phyloP scores from a whole-genome alignment of 2,888 invertebrate genomes.

The Thelaira solivaga region DNA sequence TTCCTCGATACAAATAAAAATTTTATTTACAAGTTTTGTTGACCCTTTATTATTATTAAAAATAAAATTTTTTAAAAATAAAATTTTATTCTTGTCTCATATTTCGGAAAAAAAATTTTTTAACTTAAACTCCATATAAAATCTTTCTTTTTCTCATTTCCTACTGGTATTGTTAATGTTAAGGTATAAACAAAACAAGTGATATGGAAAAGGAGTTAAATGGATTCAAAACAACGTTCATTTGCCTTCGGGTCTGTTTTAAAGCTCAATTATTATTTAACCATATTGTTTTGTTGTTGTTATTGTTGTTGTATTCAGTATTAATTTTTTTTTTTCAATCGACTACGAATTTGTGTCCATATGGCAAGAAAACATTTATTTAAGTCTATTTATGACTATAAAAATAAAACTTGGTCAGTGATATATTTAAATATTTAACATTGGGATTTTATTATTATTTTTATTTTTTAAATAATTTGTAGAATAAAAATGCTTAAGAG shows the following conservation, averaged over 20 bases:
- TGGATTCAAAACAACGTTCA: constrained; percentile 43
- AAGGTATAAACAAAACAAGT: neutral
- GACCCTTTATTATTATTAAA: too few species aligned
- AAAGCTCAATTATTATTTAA: constrained; percentile 48
- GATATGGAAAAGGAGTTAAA: constrained; percentile 21
- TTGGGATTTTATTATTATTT: neutral
- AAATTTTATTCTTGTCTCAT: too few species aligned
- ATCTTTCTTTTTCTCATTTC: neutral
- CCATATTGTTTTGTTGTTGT: constrained; percentile 1
- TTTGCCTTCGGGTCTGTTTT: constrained; percentile 48
- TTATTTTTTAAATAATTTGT: neutral
- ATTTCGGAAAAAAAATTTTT: too few species aligned
- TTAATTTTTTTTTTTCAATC: neutral
- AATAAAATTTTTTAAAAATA: too few species aligned
- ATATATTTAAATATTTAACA: neutral
- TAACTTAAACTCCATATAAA: too few species aligned
- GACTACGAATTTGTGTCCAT: constrained; percentile 1
- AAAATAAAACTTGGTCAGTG: constrained; percentile 2
- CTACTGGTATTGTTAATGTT: neutral
- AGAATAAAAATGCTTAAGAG: too few species aligned
- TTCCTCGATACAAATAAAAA: too few species aligned
- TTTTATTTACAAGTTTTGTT: too few species aligned
- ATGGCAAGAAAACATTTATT: constrained; percentile 16
- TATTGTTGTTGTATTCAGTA: neutral
- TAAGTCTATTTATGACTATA: constrained; percentile 12